A percentile compares a stretch with the other conserved stretches of the same genome.
These are phyloP conservation scores for Piezodorus guildinii DNA, from an alignment of 1,140 invertebrate species.

Conservation along the genomic window DNA sequence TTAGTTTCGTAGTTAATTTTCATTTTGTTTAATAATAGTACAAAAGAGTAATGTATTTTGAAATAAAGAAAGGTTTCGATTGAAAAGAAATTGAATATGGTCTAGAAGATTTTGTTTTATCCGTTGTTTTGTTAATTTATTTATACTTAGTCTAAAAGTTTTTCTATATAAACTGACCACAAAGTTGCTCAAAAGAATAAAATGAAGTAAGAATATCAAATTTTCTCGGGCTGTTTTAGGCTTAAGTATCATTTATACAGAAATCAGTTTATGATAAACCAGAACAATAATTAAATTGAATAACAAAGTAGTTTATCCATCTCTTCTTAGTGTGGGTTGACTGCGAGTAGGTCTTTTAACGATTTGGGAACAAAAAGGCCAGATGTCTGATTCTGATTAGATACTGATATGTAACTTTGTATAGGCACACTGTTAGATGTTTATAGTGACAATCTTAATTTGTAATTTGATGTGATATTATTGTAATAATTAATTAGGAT, in stretches of 20 bases:
- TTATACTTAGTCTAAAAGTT: slow-evolving; percentile 1
- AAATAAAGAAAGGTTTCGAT: slow-evolving; percentile 2
- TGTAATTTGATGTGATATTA: slow-evolving; percentile 25
- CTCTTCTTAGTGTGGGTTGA: slow-evolving; percentile 9
- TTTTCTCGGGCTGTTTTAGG: slow-evolving; percentile 14
- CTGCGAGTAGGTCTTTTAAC: not conserved
- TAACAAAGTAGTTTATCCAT: slow-evolving; percentile 1
- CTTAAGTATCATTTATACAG: slow-evolving; percentile 13
- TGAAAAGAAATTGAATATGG: not conserved
- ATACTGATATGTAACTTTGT: slow-evolving; percentile 14
- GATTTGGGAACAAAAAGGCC: not conserved
- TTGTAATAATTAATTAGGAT: slow-evolving; percentile 12
- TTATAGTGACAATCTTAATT: slow-evolving; percentile 25
- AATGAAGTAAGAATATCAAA: slow-evolving; percentile 13
- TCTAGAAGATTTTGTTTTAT: not conserved
- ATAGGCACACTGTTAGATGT: slow-evolving; percentile 24
- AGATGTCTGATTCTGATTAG: slow-evolving; percentile 9
- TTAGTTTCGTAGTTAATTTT: slow-evolving; percentile 12
- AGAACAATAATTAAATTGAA: slow-evolving; percentile 10
- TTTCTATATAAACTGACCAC: slow-evolving; percentile 12
- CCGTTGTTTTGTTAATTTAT: not conserved
- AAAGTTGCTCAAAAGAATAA: slow-evolving; percentile 14
- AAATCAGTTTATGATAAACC: slow-evolving; percentile 9
- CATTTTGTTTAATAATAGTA: slow-evolving; percentile 9
- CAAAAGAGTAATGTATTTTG: slow-evolving; percentile 12